Conservation (phyloP, 2,888 invertebrate genomes). For the Caenorhabditis plicata region DNA sequence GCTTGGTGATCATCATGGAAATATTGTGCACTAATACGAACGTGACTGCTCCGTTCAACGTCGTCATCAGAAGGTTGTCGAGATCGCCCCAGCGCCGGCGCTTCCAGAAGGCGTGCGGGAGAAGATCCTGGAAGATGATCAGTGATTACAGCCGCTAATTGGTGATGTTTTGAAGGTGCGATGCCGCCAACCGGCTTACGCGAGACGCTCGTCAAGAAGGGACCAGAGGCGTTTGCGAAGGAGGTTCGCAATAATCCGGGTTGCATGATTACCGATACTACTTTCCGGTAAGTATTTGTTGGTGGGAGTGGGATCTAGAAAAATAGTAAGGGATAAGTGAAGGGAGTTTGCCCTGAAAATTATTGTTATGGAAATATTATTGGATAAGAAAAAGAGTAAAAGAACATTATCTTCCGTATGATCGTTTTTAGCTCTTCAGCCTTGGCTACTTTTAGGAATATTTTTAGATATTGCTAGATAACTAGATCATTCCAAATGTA, state of each 20-base stretch:
- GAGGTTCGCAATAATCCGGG: constrained; percentile 84
- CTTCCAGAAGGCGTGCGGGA: constrained; percentile 76
- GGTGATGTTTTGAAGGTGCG: constrained; percentile 76
- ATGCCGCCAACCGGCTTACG: constrained; percentile 77
- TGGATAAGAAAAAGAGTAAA: no score
- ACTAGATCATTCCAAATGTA: no score
- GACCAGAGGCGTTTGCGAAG: constrained; percentile 93
- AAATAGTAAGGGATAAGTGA: no score
- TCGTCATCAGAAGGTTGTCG: constrained; percentile 92
- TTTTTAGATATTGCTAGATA: no score
- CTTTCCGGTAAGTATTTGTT: constrained; percentile 70
- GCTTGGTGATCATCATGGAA: constrained; percentile 84
- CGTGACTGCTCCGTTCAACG: constrained; percentile 97
- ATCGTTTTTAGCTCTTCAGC: no score
- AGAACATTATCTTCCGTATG: no score
- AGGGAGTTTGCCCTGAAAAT: no score
- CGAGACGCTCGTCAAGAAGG: constrained; percentile 81
- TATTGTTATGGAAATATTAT: no score
- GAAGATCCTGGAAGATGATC: constrained; percentile 86
- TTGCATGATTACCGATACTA: constrained; percentile 93
- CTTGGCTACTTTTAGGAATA: no score
- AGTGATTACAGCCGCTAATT: constrained; percentile 81
- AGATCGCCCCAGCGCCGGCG: constrained; percentile 95
- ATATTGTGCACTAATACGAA: constrained; percentile 93
- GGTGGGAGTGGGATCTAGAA: no score